Evolutionary conservation across 2,888 invertebrate species (phyloP).

Genomic region (Callyntrura sp.): DNA sequence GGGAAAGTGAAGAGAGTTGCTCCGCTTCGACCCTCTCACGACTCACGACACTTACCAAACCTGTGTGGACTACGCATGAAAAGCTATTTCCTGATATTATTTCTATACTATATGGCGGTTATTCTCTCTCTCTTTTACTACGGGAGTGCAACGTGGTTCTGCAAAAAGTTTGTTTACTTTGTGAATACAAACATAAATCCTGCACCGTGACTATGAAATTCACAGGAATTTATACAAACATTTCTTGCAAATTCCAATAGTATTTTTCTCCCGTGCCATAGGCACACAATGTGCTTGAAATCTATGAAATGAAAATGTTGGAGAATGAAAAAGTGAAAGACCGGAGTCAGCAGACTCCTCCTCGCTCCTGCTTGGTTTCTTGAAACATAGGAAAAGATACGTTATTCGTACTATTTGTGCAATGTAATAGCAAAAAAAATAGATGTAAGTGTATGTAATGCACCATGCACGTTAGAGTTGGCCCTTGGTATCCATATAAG

Average conservation of each 20-base stretch:
- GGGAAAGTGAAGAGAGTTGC: neutral
- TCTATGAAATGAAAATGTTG: conserved; percentile 44
- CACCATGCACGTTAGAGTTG: conserved; percentile 17
- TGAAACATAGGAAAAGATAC: neutral
- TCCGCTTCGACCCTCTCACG: neutral
- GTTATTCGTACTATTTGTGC: neutral
- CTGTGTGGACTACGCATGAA: neutral
- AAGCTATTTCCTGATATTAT: neutral
- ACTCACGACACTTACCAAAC: neutral
- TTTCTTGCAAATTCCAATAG: neutral
- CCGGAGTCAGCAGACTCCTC: neutral
- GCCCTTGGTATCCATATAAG: neutral
- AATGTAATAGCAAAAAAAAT: conserved; percentile 1
- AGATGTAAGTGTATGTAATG: conserved; percentile 36
- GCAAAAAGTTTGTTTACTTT: conserved; percentile 31
- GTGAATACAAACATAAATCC: neutral
- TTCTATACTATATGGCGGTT: neutral
- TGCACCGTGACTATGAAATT: neutral
- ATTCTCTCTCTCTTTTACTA: too few species aligned
- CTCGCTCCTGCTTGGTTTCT: neutral
- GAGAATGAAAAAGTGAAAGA: neutral
- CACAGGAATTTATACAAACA: conserved; percentile 1
- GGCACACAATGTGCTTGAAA: neutral
- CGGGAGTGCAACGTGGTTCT: neutral
- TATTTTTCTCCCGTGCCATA: neutral